phyloP scores from a whole-genome alignment of 35 echinoderm and acorn worm genomes.

The Ophioderma brevispina region DNA sequence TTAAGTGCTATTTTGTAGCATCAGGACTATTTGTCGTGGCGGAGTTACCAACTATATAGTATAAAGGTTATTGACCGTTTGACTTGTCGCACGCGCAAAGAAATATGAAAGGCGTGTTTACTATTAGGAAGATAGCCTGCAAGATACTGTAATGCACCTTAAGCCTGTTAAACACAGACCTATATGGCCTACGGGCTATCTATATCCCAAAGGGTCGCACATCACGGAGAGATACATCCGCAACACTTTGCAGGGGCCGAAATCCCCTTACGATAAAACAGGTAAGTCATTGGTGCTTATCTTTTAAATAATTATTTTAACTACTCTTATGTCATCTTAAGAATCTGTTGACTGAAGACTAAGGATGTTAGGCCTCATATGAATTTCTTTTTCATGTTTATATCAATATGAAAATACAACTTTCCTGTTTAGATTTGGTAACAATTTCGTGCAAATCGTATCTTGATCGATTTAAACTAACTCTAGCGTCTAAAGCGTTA shows the following conservation, averaged over 20 bases:
- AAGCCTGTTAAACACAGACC: neutral
- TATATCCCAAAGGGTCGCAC: neutral
- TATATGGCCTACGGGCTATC: neutral
- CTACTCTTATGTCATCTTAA: neutral
- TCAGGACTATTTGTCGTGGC: too few relatives aligned
- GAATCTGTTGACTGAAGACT: neutral
- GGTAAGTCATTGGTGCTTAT: neutral
- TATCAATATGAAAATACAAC: too few relatives aligned
- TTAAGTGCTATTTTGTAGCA: too few relatives aligned
- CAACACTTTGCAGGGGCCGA: neutral
- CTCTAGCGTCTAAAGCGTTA: neutral
- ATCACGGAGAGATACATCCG: neutral
- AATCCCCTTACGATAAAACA: neutral
- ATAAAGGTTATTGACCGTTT: neutral
- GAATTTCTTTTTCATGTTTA: too few relatives aligned
- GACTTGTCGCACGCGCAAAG: neutral
- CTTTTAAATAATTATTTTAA: neutral
- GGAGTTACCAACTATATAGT: too few relatives aligned
- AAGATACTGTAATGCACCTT: neutral
- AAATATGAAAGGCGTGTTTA: conserved; percentile 11
- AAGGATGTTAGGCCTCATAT: neutral
- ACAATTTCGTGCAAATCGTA: neutral
- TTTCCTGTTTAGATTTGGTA: too few relatives aligned
- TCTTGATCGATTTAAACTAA: neutral
- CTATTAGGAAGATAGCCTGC: neutral